Evolutionary conservation across 2,113 vertebrate species (phyloP).

Genomic region (Aspidoscelis tigris): DNA sequence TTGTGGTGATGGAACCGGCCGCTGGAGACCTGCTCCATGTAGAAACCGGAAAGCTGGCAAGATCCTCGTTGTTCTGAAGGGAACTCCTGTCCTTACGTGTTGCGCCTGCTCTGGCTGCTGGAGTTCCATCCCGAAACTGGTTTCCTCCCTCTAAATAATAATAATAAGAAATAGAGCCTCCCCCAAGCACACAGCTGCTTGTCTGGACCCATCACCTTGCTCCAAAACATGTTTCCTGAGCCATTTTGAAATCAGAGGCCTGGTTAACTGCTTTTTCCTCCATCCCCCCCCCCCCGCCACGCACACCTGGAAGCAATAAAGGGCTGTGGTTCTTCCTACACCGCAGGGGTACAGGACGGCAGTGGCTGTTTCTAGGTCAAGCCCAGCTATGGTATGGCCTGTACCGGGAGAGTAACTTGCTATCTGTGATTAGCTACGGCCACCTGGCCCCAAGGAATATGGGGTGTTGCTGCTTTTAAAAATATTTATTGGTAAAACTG

Average conservation of each 20-base stretch:
- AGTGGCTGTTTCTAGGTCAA: background rate
- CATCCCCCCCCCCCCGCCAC: no score
- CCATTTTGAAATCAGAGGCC: background rate
- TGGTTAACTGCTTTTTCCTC: background rate
- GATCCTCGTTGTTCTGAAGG: background rate
- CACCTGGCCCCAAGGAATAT: background rate
- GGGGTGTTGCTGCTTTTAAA: background rate
- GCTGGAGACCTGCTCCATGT: no score
- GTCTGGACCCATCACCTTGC: background rate
- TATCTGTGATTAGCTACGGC: rapidly evolving
- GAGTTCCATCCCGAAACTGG: background rate
- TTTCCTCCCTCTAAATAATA: background rate
- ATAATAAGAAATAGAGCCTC: background rate
- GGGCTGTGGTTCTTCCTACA: background rate
- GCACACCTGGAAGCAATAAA: no score
- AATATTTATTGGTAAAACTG: background rate
- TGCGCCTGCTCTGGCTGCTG: background rate
- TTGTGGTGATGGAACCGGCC: no score
- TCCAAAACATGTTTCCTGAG: background rate
- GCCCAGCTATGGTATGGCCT: background rate
- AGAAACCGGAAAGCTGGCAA: no score
- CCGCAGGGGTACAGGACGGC: background rate
- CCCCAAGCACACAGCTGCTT: no score
- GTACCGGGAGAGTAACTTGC: background rate
- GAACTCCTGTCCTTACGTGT: background rate